These are phyloP conservation scores for Ianthella basta DNA, from an alignment of 37 sponge, comb jelly and placozoan genomes.

Conservation along the genomic window DNA sequence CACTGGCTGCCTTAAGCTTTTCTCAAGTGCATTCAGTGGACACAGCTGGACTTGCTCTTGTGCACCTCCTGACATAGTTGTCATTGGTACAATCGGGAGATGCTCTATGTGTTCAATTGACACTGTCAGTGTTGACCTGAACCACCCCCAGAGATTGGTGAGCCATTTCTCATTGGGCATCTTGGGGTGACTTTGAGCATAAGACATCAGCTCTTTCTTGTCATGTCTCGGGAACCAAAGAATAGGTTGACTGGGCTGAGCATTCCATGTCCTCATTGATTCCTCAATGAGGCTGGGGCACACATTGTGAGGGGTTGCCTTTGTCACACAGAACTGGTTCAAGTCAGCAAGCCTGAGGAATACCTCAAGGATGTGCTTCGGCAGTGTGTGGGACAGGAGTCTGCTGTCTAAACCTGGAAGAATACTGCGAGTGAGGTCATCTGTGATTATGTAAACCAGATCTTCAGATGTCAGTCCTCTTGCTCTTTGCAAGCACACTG, in stretches of 20 bases:
- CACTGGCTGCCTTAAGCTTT: too few species aligned
- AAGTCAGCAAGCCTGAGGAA: background rate
- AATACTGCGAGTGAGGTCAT: slow-evolving; percentile 7
- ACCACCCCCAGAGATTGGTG: slow-evolving; percentile 54
- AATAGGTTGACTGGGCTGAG: background rate
- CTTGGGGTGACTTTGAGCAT: too few species aligned
- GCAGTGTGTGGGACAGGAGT: background rate
- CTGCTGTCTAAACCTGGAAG: background rate
- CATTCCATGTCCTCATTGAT: slow-evolving; percentile 44
- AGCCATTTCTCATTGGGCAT: slow-evolving; percentile 48
- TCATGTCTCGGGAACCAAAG: slow-evolving; percentile 44
- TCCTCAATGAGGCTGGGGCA: slow-evolving; percentile 16
- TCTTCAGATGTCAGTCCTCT: background rate
- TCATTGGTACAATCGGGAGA: slow-evolving; percentile 28
- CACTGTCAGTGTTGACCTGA: background rate
- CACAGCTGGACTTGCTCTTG: too few species aligned
- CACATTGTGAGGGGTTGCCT: slow-evolving; percentile 16
- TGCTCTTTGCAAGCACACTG: background rate
- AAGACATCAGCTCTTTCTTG: too few species aligned
- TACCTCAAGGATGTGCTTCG: background rate
- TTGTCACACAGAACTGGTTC: background rate
- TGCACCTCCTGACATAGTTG: too few species aligned
- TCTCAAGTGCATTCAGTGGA: too few species aligned
- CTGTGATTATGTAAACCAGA: background rate
- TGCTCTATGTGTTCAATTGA: background rate